phyloP scores from a whole-genome alignment of 1,140 invertebrate genomes.

The Gyrodactylus bullatarudis region DNA sequence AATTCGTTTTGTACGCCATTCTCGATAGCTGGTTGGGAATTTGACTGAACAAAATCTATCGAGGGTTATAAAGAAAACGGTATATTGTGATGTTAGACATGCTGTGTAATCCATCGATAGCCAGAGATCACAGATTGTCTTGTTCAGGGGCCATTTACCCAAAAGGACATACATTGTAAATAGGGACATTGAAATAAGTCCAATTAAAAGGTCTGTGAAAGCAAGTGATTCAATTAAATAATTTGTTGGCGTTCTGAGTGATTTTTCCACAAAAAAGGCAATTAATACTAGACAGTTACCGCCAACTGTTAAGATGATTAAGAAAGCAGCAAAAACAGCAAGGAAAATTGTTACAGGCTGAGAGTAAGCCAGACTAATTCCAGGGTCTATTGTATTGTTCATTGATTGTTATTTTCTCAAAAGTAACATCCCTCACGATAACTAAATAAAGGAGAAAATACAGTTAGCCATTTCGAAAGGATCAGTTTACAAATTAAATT shows the following conservation, averaged over 20 bases:
- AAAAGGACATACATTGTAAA: slow-evolving; percentile 65
- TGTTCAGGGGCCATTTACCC: slow-evolving; percentile 83
- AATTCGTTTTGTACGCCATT: slow-evolving; percentile 68
- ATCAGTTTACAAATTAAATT: too few relatives aligned
- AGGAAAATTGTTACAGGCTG: slow-evolving; percentile 16
- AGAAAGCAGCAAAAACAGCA: slow-evolving; percentile 38
- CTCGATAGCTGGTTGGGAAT: slow-evolving; percentile 74
- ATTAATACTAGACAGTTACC: slow-evolving; percentile 82
- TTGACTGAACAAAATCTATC: slow-evolving; percentile 95
- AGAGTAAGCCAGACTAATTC: too few relatives aligned
- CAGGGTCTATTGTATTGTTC: too few relatives aligned
- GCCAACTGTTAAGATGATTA: slow-evolving; percentile 57
- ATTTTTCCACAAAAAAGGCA: slow-evolving; percentile 74
- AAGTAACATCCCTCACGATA: too few relatives aligned
- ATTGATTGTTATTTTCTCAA: too few relatives aligned
- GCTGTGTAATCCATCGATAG: slow-evolving; percentile 92
- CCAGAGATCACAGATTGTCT: slow-evolving; percentile 84
- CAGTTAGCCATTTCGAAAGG: too few relatives aligned
- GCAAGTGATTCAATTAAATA: slow-evolving; percentile 95
- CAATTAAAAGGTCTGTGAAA: slow-evolving; percentile 84
- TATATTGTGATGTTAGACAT: slow-evolving; percentile 90
- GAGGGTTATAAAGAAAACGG: slow-evolving; percentile 82
- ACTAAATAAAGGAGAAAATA: too few relatives aligned
- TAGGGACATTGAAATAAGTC: slow-evolving; percentile 50
- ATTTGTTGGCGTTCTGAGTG: slow-evolving; percentile 86